phyloP scores from a whole-genome alignment of 2,113 vertebrate species.

The Heteronetta atricapilla region DNA sequence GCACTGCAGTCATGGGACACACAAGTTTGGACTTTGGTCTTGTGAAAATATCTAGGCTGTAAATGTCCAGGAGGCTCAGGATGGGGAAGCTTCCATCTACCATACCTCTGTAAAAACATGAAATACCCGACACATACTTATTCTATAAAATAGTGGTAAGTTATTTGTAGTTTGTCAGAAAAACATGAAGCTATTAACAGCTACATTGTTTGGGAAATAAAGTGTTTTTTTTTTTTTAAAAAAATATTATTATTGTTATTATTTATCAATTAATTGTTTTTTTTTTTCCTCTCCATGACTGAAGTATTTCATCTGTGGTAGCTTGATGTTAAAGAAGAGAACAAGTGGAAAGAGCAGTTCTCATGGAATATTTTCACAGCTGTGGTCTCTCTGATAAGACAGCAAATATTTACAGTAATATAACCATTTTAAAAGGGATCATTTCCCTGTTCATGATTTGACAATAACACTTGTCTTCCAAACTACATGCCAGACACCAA shows the following conservation, averaged over 20 bases:
- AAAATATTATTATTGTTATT: too few relatives aligned
- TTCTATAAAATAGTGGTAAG: neutral
- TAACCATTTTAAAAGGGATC: neutral
- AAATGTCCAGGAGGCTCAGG: neutral
- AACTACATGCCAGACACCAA: neutral
- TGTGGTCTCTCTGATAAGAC: neutral
- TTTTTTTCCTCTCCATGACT: neutral
- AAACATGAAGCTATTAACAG: neutral
- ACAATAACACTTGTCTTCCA: neutral
- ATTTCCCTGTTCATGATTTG: neutral
- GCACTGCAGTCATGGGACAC: neutral
- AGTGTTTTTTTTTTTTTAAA: too few relatives aligned
- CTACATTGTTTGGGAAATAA: neutral
- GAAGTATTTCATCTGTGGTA: neutral
- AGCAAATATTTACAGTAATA: neutral
- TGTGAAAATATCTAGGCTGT: neutral
- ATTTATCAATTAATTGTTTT: too few relatives aligned
- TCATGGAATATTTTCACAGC: neutral
- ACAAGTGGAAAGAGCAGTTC: neutral
- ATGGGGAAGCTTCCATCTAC: neutral
- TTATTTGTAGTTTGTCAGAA: neutral
- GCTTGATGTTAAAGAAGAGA: neutral
- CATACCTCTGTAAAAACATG: neutral
- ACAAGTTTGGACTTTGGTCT: neutral
- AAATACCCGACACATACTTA: fast-evolving